Evolutionary conservation across 2,888 invertebrate species (phyloP).

Genomic region (Cerceris ruficornis): DNA sequence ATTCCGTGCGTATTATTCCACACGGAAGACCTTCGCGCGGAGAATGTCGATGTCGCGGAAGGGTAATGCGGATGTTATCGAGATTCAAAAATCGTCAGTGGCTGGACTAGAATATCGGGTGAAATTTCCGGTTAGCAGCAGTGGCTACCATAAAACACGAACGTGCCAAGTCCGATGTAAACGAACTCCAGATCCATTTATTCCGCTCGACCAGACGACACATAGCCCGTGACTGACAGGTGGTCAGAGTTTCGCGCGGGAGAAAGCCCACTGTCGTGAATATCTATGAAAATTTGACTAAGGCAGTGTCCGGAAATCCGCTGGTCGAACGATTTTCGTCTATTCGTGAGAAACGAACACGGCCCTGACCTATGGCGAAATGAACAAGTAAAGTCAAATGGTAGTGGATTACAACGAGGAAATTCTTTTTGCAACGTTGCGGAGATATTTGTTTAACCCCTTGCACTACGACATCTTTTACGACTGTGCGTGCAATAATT

Average conservation of each 20-base stretch:
- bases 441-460: constrained; percentile 8
- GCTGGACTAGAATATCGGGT: neutral
- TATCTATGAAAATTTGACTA: constrained; percentile 20
- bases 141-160: constrained; percentile 5
- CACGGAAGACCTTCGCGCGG: neutral
- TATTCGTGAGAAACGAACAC: constrained; percentile 1
- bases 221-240: constrained; percentile 56
- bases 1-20: neutral
- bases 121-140: neutral
- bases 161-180: constrained; percentile 46
- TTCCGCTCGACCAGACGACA: constrained; percentile 58
- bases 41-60: neutral
- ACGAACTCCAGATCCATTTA: constrained; percentile 61
- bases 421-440: neutral
- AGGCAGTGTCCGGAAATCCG: constrained; percentile 12
- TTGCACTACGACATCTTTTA: too few species aligned
- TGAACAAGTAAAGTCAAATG: constrained; percentile 11
- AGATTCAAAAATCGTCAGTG: constrained; percentile 22
- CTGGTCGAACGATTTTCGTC: neutral
- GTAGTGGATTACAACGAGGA: neutral
- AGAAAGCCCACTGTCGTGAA: constrained; percentile 36
- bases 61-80: neutral
- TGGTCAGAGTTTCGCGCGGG: constrained; percentile 31
- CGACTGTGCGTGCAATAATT: too few species aligned
- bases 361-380: constrained; percentile 45